Evolutionary conservation across 2,888 invertebrate species (phyloP).

Genomic region (Drosophila maculinotata): DNA sequence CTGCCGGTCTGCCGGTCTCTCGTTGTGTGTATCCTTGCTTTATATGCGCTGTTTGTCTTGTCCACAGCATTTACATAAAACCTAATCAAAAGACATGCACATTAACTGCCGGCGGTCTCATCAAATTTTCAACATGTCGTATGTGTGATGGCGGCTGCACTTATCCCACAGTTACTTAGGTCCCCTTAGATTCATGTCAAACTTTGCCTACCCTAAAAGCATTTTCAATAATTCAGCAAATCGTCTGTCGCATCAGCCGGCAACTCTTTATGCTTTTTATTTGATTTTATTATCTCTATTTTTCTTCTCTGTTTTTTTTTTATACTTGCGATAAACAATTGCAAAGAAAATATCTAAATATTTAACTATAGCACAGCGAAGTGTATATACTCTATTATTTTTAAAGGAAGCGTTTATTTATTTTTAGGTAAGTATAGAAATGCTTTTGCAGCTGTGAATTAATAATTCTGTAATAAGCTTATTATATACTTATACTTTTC

Average conservation of each 20-base stretch:
- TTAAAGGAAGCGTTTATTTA: too few species aligned
- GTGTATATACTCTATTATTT: not conserved
- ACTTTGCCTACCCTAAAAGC: slow-evolving; percentile 63
- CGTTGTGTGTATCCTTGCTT: slow-evolving; percentile 22
- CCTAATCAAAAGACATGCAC: slow-evolving; percentile 77
- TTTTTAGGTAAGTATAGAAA: too few species aligned
- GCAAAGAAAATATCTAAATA: slow-evolving; percentile 13
- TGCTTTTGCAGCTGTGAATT: too few species aligned
- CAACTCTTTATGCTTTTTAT: slow-evolving; percentile 52
- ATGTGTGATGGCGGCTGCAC: slow-evolving; percentile 44
- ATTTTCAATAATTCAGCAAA: slow-evolving; percentile 71
- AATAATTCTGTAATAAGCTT: too few species aligned
- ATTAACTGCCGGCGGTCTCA: slow-evolving; percentile 71
- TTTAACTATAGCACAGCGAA: slow-evolving; percentile 5
- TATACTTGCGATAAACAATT: slow-evolving; percentile 19
- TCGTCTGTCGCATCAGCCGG: slow-evolving; percentile 50
- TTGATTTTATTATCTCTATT: slow-evolving; percentile 12
- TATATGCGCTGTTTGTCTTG: slow-evolving; percentile 54
- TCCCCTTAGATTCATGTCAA: slow-evolving; percentile 17
- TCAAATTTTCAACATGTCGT: slow-evolving; percentile 68
- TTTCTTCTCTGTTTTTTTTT: slow-evolving; percentile 4
- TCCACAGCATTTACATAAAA: slow-evolving; percentile 76
- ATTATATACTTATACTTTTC: too few species aligned
- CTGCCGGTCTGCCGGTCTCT: not conserved
- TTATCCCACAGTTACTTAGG: slow-evolving; percentile 38